Evolutionary conservation across 2,797 vertebrate genomes (phyloP).

Genomic region (Octomys mimax): DNA sequence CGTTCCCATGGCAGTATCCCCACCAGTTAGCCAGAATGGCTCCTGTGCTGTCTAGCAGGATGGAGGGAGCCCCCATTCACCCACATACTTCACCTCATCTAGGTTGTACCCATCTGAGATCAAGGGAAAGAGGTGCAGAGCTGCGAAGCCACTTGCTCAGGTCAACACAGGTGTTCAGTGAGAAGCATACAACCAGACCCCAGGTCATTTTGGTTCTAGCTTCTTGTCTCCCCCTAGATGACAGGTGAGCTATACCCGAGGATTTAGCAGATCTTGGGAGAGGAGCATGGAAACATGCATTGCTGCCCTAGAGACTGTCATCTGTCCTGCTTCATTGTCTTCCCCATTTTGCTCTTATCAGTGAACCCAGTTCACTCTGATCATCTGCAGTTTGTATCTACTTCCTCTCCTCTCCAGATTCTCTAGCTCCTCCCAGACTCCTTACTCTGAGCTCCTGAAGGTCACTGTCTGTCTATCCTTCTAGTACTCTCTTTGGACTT

Average conservation of each 20-base stretch:
- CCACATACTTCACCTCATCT: too few species aligned
- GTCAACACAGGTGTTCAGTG: fast-evolving
- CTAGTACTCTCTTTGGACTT: fast-evolving
- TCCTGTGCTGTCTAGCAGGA: fast-evolving
- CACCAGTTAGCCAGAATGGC: fast-evolving
- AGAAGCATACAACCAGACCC: fast-evolving
- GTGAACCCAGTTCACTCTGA: neutral
- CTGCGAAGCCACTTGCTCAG: neutral
- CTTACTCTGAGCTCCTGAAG: neutral
- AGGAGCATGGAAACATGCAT: neutral
- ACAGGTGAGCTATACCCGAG: neutral
- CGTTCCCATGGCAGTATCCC: neutral
- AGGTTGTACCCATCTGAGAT: fast-evolving
- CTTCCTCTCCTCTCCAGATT: neutral
- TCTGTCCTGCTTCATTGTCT: neutral
- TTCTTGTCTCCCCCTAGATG: neutral
- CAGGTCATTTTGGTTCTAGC: neutral
- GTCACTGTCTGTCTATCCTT: neutral
- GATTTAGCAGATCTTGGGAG: neutral
- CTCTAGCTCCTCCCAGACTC: neutral
- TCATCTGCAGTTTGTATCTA: fast-evolving
- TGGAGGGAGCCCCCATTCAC: neutral
- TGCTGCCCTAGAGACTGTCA: neutral
- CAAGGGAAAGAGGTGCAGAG: neutral
- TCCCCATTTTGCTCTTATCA: fast-evolving